Conservation (phyloP, 2,113 vertebrate species). For the Tachysurus fulvidraco region DNA sequence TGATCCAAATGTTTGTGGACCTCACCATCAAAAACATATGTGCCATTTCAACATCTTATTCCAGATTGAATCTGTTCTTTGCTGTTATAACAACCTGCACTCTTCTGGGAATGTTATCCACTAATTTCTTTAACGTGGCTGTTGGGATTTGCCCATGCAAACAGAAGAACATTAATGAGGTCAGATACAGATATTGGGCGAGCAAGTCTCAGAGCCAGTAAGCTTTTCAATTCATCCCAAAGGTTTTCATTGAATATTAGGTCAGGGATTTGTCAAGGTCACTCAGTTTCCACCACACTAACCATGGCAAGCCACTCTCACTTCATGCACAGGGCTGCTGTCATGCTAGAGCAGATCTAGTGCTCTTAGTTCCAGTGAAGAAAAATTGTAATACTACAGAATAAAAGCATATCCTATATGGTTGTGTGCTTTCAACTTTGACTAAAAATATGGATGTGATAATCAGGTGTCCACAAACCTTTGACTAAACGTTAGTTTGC, state of each 20-base stretch:
- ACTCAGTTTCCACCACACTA: too few relatives aligned
- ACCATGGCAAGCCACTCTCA: background rate
- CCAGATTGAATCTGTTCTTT: background rate
- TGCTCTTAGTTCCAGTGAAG: background rate
- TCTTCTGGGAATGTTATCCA: background rate
- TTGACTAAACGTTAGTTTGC: background rate
- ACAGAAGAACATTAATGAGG: background rate
- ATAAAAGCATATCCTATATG: too few relatives aligned
- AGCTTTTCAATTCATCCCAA: background rate
- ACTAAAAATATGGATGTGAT: too few relatives aligned
- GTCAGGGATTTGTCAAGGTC: background rate
- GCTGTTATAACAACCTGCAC: background rate
- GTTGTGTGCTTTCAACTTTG: background rate
- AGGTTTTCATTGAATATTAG: background rate
- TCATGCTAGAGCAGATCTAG: too few relatives aligned
- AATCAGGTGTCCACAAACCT: background rate
- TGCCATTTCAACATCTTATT: background rate
- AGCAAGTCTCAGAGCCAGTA: background rate
- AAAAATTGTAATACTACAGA: background rate
- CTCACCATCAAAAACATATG: background rate
- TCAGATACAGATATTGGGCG: background rate
- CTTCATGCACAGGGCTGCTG: background rate
- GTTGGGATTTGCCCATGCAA: background rate
- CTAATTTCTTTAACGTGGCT: background rate
- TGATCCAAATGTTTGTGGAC: background rate